These are phyloP conservation scores for Trididemnum miniatum DNA, from an alignment of 23 tunicate genomes.

Conservation along the genomic window DNA sequence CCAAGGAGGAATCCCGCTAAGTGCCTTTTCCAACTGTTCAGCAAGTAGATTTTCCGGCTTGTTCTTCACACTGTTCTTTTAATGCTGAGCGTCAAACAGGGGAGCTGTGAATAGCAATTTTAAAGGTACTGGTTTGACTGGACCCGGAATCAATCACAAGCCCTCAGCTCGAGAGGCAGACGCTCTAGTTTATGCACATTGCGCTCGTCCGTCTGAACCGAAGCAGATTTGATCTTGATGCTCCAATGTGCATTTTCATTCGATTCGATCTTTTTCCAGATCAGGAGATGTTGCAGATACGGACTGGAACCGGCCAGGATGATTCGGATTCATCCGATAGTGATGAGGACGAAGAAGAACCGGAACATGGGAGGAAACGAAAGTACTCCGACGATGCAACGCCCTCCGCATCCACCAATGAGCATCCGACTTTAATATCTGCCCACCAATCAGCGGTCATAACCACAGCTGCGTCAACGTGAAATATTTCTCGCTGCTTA, in stretches of 20 bases:
- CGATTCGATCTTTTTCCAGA: slow-evolving; percentile 7
- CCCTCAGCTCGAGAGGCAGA: too few relatives aligned
- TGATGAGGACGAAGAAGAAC: slow-evolving; percentile 52
- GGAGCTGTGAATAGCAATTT: too few relatives aligned
- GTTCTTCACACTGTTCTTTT: too few relatives aligned
- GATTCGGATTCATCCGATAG: slow-evolving; percentile 59
- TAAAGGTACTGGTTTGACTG: too few relatives aligned
- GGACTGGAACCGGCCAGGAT: slow-evolving; percentile 27
- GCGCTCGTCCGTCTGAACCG: too few relatives aligned
- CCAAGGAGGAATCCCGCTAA: too few relatives aligned
- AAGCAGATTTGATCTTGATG: background rate
- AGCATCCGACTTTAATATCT: slow-evolving; percentile 22
- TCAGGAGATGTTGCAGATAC: slow-evolving; percentile 71
- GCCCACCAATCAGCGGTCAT: slow-evolving; percentile 47
- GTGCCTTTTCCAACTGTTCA: too few relatives aligned
- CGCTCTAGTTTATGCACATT: too few relatives aligned
- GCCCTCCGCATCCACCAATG: slow-evolving; percentile 32
- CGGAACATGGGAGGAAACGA: slow-evolving; percentile 23
- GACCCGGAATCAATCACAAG: too few relatives aligned
- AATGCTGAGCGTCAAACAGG: too few relatives aligned
- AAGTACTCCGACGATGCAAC: slow-evolving; percentile 56
- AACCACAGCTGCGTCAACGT: slow-evolving; percentile 69
- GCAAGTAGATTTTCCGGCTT: too few relatives aligned
- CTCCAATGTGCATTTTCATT: background rate
- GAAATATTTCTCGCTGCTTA: slow-evolving; percentile 13